A percentile compares a stretch with the other conserved stretches of the same genome.
These are phyloP conservation scores for Hedychridium roseum DNA, from an alignment of 2,888 invertebrate species.

Conservation along the genomic window DNA sequence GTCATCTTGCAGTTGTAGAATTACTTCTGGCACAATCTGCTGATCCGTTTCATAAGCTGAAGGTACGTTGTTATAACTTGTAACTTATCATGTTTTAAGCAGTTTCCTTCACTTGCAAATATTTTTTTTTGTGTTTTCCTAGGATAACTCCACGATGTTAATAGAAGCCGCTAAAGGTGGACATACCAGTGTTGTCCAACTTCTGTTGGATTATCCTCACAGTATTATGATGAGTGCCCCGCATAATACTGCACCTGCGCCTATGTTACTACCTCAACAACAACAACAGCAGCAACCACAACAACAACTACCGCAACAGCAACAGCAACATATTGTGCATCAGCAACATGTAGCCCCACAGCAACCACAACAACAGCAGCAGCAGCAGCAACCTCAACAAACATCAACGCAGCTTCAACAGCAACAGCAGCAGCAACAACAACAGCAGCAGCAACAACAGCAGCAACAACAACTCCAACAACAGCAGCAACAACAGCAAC, in stretches of 20 bases:
- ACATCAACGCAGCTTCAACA: slow-evolving; percentile 43
- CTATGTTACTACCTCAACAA: slow-evolving; percentile 51
- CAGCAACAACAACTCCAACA: slow-evolving; percentile 54
- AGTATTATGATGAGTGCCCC: slow-evolving; percentile 75
- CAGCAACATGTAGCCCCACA: slow-evolving; percentile 42
- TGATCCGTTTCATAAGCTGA: slow-evolving; percentile 95
- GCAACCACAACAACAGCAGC: slow-evolving; percentile 38
- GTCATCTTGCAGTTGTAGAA: slow-evolving; percentile 93
- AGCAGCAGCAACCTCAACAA: slow-evolving; percentile 50
- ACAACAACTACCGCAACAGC: slow-evolving; percentile 41
- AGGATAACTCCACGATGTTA: slow-evolving; percentile 97
- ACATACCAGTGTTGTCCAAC: slow-evolving; percentile 93
- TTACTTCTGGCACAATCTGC: slow-evolving; percentile 89
- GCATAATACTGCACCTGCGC: slow-evolving; percentile 51
- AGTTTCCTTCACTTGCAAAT: background rate
- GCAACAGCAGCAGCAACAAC: slow-evolving; percentile 63
- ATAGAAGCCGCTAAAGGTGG: slow-evolving; percentile 99
- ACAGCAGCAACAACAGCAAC: slow-evolving; percentile 41
- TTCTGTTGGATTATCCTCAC: slow-evolving; percentile 93
- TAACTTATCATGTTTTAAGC: background rate
- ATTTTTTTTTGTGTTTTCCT: slow-evolving; percentile 10
- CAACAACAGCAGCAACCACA: slow-evolving; percentile 43
- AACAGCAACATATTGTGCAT: slow-evolving; percentile 40
- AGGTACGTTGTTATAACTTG: slow-evolving; percentile 65
- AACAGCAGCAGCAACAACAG: slow-evolving; percentile 64